Conservation (phyloP, 1,140 invertebrate species). For the Leguminivora glycinivorella region DNA sequence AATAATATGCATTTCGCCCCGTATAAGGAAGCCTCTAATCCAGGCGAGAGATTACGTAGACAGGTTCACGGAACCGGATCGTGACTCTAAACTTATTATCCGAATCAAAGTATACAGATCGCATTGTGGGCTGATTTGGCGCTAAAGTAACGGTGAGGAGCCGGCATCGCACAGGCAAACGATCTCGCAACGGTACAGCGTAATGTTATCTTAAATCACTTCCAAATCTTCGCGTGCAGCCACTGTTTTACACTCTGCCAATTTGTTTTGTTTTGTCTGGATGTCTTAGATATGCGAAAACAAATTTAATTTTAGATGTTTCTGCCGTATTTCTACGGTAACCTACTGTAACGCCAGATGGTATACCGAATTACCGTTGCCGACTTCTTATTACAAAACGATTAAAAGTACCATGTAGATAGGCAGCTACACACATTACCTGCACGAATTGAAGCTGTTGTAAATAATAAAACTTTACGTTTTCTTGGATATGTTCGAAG, state of each 20-base stretch:
- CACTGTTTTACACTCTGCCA: slow-evolving; percentile 29
- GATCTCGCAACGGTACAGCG: slow-evolving; percentile 65
- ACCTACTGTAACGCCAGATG: neutral
- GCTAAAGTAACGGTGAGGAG: slow-evolving; percentile 60
- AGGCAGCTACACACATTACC: neutral
- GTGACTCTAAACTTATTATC: slow-evolving; percentile 75
- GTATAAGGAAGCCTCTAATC: slow-evolving; percentile 65
- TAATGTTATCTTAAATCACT: slow-evolving; percentile 66
- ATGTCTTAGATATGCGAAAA: neutral
- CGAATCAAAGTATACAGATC: slow-evolving; percentile 63
- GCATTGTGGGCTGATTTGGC: slow-evolving; percentile 74
- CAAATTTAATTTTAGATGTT: neutral
- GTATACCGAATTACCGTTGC: too few species aligned
- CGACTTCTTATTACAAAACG: slow-evolving; percentile 6
- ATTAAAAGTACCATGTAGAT: neutral
- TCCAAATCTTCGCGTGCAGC: slow-evolving; percentile 44
- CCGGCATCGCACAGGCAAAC: slow-evolving; percentile 47
- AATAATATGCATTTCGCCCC: slow-evolving; percentile 59
- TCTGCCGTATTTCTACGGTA: neutral
- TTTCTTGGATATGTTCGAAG: neutral
- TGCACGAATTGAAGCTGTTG: neutral
- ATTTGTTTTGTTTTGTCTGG: slow-evolving; percentile 15
- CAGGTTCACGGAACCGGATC: slow-evolving; percentile 62
- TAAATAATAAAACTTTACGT: neutral
- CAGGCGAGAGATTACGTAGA: slow-evolving; percentile 62